Evolutionary conservation across 2,113 vertebrate genomes (phyloP).

Genomic region (Pica pica): DNA sequence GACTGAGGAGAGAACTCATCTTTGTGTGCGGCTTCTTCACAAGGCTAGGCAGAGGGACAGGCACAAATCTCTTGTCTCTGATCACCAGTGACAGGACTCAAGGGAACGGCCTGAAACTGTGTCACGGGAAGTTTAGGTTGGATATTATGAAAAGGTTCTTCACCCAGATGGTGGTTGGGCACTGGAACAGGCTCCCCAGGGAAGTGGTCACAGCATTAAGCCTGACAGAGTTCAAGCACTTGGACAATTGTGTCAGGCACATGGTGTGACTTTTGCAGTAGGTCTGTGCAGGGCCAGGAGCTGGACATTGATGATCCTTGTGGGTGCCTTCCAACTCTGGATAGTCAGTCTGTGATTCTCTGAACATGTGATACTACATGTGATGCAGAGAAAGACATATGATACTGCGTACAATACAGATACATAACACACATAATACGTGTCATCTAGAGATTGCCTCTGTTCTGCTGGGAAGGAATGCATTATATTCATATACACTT

Average conservation of each 20-base stretch:
- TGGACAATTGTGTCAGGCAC: neutral
- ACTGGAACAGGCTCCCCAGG: neutral
- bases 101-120: neutral
- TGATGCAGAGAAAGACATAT: neutral
- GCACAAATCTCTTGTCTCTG: neutral
- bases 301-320: accelerated
- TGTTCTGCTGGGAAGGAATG: neutral
- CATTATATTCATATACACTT: neutral
- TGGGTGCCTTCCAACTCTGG: neutral
- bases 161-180: neutral
- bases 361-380: neutral
- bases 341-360: too few relatives aligned
- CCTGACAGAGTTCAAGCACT: neutral
- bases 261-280: neutral
- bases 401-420: too few relatives aligned
- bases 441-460: neutral
- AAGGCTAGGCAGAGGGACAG: neutral
- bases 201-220: neutral
- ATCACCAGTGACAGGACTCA: neutral
- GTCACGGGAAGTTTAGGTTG: neutral
- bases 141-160: neutral
- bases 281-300: neutral
- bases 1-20: neutral
- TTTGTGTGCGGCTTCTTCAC: neutral
- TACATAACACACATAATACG: neutral